Base-by-base conservation (phyloP, 2,797 vertebrate species). In the Avahi laniger region DNA sequence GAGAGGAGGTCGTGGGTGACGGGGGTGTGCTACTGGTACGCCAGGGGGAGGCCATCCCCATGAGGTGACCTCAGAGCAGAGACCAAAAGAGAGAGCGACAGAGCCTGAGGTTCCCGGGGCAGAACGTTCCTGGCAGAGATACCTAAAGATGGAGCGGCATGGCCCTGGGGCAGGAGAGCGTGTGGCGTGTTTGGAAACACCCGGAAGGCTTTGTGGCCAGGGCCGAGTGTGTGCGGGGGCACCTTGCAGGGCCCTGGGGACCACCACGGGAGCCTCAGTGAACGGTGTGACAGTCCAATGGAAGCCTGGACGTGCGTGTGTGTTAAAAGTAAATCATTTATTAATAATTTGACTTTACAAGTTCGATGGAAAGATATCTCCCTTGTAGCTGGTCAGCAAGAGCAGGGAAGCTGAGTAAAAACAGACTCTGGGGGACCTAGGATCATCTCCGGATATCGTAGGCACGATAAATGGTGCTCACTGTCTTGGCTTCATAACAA, bases 1-100 rank as follows among this genome's bases (percentile, higher is more conserved):
- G 69, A 59, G 33, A 41, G 54, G 33, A 50, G 4, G 20, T 26
- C 1, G 4, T 18, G 10, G 38, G 26, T 38, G 57, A 1, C 15
- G 11, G 35, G 18, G 22, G 4, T 2, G 0, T 20, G 1, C 20
- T 17, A 0, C 20, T 41, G 33, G 48, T 22, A 11, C 1, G 7
- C 35, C 4, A 46, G 33, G 3, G 18, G 38, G 8, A 15, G 41
- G 17, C 9, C 33, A 12, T 46, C 30, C 46, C 1, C 10, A 46
- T 24, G 43, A 15, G 1, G 11, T 38, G 41, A 33, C 26, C 9
- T 0, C 41, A 38, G 20, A 52, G 38, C 67, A 75, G n/a, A 69
- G 50, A 50, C 10, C n/a, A 35, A n/a, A 43, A 4, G 63, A 54
- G 43, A 38, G 11, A 59, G 13, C 9, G 0, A 20, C 35, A 63